phyloP scores from a whole-genome alignment of 1,140 invertebrate species.

The Sycobia sp. region DNA sequence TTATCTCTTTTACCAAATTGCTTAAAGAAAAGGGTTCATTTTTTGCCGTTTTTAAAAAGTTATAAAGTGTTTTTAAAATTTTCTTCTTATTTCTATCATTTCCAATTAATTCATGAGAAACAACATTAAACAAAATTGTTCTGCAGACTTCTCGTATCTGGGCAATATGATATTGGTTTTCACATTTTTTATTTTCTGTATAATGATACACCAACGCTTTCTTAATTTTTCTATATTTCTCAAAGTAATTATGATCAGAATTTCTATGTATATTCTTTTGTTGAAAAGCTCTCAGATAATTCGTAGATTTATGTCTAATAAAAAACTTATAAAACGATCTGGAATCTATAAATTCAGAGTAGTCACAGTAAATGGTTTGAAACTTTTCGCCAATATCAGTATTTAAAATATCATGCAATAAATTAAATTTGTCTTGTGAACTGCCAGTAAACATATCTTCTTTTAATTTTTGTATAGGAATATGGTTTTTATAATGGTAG shows the following conservation, averaged over 20 bases:
- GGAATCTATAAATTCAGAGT: background rate
- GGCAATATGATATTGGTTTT: slow-evolving; percentile 1
- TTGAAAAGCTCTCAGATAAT: background rate
- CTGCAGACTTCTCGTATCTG: background rate
- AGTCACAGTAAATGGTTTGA: background rate
- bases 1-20: slow-evolving; percentile 6
- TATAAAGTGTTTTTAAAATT: slow-evolving; percentile 16
- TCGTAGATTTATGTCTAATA: background rate
- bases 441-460: background rate
- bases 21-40: slow-evolving; percentile 2
- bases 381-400: background rate
- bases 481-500: background rate
- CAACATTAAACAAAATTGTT: slow-evolving; percentile 9
- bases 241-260: slow-evolving; percentile 10
- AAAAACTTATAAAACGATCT: slow-evolving; percentile 1
- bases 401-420: background rate
- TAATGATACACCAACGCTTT: background rate
- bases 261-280: background rate
- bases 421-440: background rate
- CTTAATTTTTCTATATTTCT: slow-evolving; percentile 9
- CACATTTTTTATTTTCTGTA: slow-evolving; percentile 15
- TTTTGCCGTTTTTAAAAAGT: slow-evolving; percentile 10
- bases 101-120: slow-evolving; percentile 3
- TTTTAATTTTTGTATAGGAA: background rate
- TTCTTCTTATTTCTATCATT: slow-evolving; percentile 20